Evolutionary conservation across 2,888 invertebrate species (phyloP), one percentile per base, ranked within the genome.

Genomic region (Diarsia brunnea): DNA sequence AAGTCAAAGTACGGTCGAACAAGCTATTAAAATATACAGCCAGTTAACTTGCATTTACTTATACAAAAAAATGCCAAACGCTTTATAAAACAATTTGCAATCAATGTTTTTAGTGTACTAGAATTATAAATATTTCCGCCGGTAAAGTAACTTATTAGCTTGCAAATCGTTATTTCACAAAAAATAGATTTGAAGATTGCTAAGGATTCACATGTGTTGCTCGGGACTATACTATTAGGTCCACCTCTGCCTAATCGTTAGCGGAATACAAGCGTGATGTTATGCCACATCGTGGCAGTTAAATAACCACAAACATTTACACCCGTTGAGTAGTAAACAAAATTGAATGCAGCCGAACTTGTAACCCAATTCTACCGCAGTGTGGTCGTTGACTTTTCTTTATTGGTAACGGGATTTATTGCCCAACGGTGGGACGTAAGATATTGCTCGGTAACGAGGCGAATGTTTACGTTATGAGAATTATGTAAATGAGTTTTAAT

Each of bases 371-470:
- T 75, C 51, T 47, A 21, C 55, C 11, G 14, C 2, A 67, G n/a
- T 49, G n/a, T 66, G 76, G 61, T 83, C 77, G 43, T 75, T 79
- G 79, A 77, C 79, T 75, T 73, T 49, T 43, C 53, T 53, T 75
- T 53, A 70, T 65, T 67, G 58, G 55, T 87, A 87, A 85, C 86
- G 75, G 88, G 68, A 82, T 21, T n/a, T 0, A 21, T 79, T 78
- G 77, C 75, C 86, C 77, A 85, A 71, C 75, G 53, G 24, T 84
- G 66, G 73, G 73, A 68, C 31, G 66, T 16, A 55, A 45, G 72
- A 60, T 70, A 69, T 71, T 65, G 58, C 58, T 19, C n/a, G n/a
- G 31, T 70, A 81, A 85, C 72, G 49, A 85, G 70, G 63, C 68
- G 68, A 45, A 47, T 60, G 45, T 69, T 73, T 73, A 65, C 45